These are phyloP conservation scores for Eilema griseolum DNA, from an alignment of 2,888 invertebrate genomes.

Conservation along the genomic window DNA sequence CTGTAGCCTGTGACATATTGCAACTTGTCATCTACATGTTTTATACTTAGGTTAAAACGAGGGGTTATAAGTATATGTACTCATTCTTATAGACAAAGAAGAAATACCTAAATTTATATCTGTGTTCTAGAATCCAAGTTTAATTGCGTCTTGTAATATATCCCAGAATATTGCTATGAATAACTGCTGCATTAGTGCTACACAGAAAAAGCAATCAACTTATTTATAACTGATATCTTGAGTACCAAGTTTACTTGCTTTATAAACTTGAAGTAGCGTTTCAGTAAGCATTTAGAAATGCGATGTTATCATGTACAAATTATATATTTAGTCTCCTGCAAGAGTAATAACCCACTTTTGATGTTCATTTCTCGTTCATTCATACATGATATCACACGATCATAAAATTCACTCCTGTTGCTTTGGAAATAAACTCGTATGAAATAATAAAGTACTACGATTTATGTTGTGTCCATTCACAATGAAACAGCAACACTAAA, in stretches of 20 bases:
- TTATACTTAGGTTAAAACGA: too few species aligned
- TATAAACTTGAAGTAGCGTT: slow-evolving; percentile 57
- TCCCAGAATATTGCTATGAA: neutral
- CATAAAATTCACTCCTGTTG: neutral
- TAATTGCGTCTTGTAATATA: neutral
- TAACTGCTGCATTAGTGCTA: neutral
- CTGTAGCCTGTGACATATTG: too few species aligned
- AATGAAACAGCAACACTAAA: neutral
- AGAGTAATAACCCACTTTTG: slow-evolving; percentile 45
- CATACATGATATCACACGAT: slow-evolving; percentile 19
- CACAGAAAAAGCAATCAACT: neutral
- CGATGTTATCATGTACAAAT: slow-evolving; percentile 40
- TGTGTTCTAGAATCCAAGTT: neutral
- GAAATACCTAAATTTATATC: neutral
- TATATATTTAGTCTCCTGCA: slow-evolving; percentile 36
- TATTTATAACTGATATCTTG: slow-evolving; percentile 64
- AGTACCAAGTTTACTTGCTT: slow-evolving; percentile 58
- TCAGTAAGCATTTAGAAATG: slow-evolving; percentile 44
- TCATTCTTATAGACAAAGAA: neutral
- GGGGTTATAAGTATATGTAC: too few species aligned
- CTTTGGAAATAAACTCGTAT: neutral
- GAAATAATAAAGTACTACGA: slow-evolving; percentile 6
- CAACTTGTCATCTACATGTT: too few species aligned
- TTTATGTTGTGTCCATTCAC: slow-evolving; percentile 2
- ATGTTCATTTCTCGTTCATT: slow-evolving; percentile 25